A percentile compares a stretch with the other conserved stretches of the same genome.
phyloP scores from a whole-genome alignment of 2,113 vertebrate genomes.

The Butorides virescens region DNA sequence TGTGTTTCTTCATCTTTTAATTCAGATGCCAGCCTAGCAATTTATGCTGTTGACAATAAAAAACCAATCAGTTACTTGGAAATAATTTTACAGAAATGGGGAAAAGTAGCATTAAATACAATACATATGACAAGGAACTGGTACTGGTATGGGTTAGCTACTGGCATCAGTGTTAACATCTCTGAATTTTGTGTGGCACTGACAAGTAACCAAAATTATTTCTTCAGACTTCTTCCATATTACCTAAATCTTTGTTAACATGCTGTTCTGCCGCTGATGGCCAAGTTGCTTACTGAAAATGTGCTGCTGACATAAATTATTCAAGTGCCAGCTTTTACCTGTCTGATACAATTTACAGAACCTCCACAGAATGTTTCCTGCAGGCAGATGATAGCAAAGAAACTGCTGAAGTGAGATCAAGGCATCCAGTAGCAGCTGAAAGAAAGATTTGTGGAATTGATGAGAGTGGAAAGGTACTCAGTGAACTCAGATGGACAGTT shows the following conservation, averaged over 20 bases:
- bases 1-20: not conserved
- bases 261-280: not conserved
- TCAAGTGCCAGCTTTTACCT: slow-evolving; percentile 20
- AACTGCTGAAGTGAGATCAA: slow-evolving; percentile 28
- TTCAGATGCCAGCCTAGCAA: not conserved
- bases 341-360: slow-evolving; percentile 14
- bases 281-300: slow-evolving; percentile 9
- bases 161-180: not conserved
- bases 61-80: not conserved
- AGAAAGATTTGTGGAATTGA: not conserved
- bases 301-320: slow-evolving; percentile 46
- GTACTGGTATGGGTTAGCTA: not conserved
- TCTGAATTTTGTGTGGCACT: not conserved
- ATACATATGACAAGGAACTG: not conserved
- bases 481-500: not conserved
- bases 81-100: not conserved
- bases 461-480: not conserved
- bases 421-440: not conserved
- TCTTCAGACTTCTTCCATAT: not conserved
- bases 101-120: not conserved
- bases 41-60: not conserved
- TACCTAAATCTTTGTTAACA: not conserved
- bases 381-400: not conserved
- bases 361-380: not conserved
- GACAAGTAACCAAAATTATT: not conserved